These are phyloP conservation scores for Helleia helle DNA, from an alignment of 2,888 invertebrate genomes.

Conservation along the genomic window DNA sequence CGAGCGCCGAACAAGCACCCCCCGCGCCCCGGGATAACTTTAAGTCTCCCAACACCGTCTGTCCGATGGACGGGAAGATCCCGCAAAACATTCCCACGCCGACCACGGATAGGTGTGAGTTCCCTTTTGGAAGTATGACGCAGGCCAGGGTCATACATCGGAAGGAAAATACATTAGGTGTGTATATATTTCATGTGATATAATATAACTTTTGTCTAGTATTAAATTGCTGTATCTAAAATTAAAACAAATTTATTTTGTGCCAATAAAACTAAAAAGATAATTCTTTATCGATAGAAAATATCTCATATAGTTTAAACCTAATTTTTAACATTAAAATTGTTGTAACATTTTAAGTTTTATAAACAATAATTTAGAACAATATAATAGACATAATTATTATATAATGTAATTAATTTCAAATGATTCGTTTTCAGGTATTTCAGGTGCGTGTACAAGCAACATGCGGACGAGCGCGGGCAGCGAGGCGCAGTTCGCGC, in stretches of 20 bases:
- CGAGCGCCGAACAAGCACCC: conserved; percentile 65
- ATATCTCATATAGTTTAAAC: too few species aligned
- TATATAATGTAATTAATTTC: too few species aligned
- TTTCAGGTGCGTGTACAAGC: conserved; percentile 19
- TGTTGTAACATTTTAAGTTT: too few species aligned
- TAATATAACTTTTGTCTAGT: too few species aligned
- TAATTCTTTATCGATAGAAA: too few species aligned
- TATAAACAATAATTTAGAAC: too few species aligned
- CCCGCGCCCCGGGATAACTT: conserved; percentile 62
- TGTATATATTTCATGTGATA: too few species aligned
- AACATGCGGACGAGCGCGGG: conserved; percentile 12
- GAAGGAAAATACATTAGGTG: conserved; percentile 76
- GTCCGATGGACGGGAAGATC: conserved; percentile 85
- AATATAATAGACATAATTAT: too few species aligned
- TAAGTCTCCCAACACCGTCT: conserved; percentile 90
- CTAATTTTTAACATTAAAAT: too few species aligned
- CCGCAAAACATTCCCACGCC: conserved; percentile 72
- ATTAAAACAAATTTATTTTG: too few species aligned
- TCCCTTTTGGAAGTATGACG: conserved; percentile 94
- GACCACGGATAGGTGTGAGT: conserved; percentile 75
- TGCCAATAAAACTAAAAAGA: too few species aligned
- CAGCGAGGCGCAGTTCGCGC: conserved; percentile 21
- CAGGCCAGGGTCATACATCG: conserved; percentile 89
- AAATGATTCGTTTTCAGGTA: conserved; percentile 21
- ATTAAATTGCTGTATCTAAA: too few species aligned